Evolutionary conservation across 2,797 vertebrate genomes (phyloP).

Genomic region (Catamblyrhynchus diadema): DNA sequence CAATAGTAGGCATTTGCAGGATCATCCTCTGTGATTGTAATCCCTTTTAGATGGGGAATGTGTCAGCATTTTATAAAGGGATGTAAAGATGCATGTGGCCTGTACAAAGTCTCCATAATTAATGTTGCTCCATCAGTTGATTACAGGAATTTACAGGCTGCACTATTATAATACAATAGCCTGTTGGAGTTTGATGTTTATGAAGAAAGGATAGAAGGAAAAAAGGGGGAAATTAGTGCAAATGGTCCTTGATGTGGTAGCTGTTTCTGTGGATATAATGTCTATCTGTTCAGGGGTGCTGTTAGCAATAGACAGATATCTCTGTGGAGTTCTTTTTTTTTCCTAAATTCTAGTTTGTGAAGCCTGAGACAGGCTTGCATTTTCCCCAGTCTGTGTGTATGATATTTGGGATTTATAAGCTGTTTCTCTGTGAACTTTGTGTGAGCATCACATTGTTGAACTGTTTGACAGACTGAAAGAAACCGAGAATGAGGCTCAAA

Average conservation of each 20-base stretch:
- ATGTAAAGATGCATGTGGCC: background rate
- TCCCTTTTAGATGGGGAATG: background rate
- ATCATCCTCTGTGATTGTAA: conserved; percentile 31
- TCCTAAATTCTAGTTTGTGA: background rate
- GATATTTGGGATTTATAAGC: background rate
- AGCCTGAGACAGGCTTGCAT: background rate
- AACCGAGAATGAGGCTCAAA: background rate
- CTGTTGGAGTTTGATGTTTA: background rate
- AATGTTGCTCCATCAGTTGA: conserved; percentile 13
- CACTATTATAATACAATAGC: background rate
- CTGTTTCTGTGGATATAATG: background rate
- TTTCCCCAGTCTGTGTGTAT: background rate
- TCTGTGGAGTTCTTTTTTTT: background rate
- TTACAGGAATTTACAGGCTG: conserved; percentile 9
- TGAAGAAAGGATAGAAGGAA: background rate
- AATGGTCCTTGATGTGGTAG: background rate
- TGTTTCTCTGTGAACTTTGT: background rate
- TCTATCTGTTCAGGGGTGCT: background rate
- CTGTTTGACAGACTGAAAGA: conserved; percentile 9
- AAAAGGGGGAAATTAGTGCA: background rate
- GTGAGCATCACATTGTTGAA: conserved; percentile 14
- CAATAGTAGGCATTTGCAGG: conserved; percentile 19
- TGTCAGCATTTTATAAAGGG: conserved; percentile 37
- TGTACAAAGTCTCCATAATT: background rate
- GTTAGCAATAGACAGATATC: background rate